Conservation (phyloP, 2,113 vertebrate species). For the Hippocampus barbouri region DNA sequence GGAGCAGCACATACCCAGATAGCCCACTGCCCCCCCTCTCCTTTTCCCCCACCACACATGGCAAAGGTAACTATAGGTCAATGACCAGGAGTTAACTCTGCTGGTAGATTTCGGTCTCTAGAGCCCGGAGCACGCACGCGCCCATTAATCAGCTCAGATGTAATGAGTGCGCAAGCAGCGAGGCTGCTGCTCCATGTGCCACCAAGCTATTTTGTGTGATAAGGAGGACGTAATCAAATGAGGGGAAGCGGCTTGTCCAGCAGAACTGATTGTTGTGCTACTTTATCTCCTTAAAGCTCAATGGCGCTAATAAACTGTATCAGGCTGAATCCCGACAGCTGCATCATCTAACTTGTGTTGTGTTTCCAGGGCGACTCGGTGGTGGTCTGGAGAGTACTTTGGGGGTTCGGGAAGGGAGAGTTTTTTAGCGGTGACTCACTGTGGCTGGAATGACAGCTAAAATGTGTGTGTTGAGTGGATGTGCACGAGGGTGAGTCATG, state of each 20-base stretch:
- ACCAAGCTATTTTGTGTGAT: not conserved
- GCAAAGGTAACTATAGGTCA: slow-evolving; percentile 65
- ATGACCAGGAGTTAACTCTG: slow-evolving; percentile 48
- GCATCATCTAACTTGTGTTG: slow-evolving; percentile 20
- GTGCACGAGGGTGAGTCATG: slow-evolving; percentile 38
- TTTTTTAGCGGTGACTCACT: slow-evolving; percentile 46
- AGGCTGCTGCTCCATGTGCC: not conserved
- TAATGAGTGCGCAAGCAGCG: not conserved
- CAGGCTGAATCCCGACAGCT: not conserved
- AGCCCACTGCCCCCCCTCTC: too few relatives aligned
- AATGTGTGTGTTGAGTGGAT: slow-evolving; percentile 10
- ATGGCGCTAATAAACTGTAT: not conserved
- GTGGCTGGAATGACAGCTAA: slow-evolving; percentile 20
- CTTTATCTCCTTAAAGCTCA: not conserved
- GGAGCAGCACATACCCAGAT: slow-evolving; percentile 13
- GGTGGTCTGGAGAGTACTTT: slow-evolving; percentile 13
- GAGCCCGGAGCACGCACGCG: not conserved
- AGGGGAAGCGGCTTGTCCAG: not conserved
- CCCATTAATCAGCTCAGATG: slow-evolving; percentile 4
- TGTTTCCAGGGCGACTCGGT: slow-evolving; percentile 39
- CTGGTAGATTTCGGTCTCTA: slow-evolving; percentile 22
- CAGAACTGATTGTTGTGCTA: not conserved
- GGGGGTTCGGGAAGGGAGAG: not conserved
- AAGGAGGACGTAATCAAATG: not conserved
- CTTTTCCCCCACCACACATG: not conserved